Conservation (phyloP, 2,113 vertebrate species). For the Bos indicus region DNA sequence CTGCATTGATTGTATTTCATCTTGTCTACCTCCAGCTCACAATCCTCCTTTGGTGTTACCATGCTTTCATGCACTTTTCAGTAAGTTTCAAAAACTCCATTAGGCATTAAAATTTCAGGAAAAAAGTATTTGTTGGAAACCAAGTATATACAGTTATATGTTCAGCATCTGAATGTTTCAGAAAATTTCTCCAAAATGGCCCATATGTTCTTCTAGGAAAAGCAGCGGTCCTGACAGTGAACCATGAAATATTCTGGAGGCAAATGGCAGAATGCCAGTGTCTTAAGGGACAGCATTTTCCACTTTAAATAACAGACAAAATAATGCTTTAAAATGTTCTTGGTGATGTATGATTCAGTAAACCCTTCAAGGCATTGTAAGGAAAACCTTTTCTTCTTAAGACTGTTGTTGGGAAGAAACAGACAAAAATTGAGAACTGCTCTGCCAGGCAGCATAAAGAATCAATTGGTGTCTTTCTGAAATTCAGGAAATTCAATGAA, state of each 20-base stretch:
- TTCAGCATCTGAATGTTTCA: slow-evolving; percentile 34
- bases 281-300: slow-evolving; percentile 58
- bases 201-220: slow-evolving; percentile 71
- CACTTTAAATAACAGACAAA: slow-evolving; percentile 61
- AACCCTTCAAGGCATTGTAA: slow-evolving; percentile 25
- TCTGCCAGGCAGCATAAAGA: slow-evolving; percentile 27
- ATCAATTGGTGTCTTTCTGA: slow-evolving; percentile 41
- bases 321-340: slow-evolving; percentile 62
- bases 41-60: background rate
- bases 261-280: slow-evolving; percentile 51
- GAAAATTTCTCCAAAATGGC: slow-evolving; percentile 57
- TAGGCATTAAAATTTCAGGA: slow-evolving; percentile 1
- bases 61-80: background rate
- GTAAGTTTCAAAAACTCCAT: background rate
- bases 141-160: slow-evolving; percentile 56
- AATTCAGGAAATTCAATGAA: slow-evolving; percentile 47
- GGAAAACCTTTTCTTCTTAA: slow-evolving; percentile 43
- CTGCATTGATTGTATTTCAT: background rate
- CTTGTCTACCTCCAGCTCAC: background rate
- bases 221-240: slow-evolving; percentile 56
- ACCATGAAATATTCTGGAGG: slow-evolving; percentile 64
- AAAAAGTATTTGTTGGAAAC: slow-evolving; percentile 29
- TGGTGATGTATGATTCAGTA: slow-evolving; percentile 39
- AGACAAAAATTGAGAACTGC: slow-evolving; percentile 50
- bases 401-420: slow-evolving; percentile 13